These are phyloP conservation scores for Nipponacmea schrenckii DNA, from an alignment of 2,888 invertebrate genomes.

Conservation along the genomic window DNA sequence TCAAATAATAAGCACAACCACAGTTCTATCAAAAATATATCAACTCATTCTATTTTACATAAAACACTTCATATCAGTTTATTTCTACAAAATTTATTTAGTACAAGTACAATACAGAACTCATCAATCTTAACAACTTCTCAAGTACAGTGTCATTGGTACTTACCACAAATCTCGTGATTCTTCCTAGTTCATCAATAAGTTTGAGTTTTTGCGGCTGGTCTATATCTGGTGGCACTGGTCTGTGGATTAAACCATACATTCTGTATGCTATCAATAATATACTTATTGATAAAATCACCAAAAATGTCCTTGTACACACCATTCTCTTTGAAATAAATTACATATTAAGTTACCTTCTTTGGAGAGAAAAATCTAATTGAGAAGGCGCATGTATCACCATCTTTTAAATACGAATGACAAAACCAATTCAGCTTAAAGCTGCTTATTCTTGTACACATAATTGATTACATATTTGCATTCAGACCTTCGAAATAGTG, in stretches of 20 bases:
- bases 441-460: no score
- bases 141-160: no score
- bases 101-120: no score
- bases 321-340: constrained; percentile 45
- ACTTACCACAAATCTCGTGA: constrained; percentile 42
- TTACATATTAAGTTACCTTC: no score
- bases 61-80: no score
- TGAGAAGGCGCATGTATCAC: no score
- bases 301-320: constrained; percentile 72
- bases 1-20: neutral
- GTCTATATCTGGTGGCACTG: constrained; percentile 43
- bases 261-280: constrained; percentile 38
- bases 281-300: constrained; percentile 27
- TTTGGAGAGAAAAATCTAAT: no score
- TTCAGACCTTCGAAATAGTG: no score
- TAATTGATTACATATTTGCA: no score
- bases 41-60: neutral
- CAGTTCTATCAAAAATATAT: neutral
- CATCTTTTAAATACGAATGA: no score
- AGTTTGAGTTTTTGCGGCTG: constrained; percentile 43
- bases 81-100: neutral
- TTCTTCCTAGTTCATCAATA: constrained; percentile 47
- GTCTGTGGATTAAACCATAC: constrained; percentile 42
- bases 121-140: no score
- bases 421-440: no score